These are phyloP conservation scores for Drosophila oshimai DNA, from an alignment of 1,140 invertebrate genomes.

Conservation along the genomic window DNA sequence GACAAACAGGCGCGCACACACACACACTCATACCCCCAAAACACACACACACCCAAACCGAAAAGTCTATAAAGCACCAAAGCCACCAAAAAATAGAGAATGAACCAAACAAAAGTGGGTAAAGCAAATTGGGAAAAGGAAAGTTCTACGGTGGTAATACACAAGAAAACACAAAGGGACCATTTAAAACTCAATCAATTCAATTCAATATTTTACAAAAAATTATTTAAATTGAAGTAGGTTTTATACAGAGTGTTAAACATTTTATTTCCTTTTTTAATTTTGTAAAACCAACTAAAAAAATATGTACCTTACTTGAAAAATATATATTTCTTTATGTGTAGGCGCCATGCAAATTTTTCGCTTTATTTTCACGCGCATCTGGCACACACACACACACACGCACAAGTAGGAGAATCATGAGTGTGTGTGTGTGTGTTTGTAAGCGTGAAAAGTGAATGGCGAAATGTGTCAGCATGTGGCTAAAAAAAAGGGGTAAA, in stretches of 20 bases:
- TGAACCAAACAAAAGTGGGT: conserved; percentile 24
- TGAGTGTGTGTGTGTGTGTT: conserved; percentile 37
- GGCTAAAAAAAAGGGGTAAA: conserved; percentile 3
- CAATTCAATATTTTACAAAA: no score
- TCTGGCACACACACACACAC: conserved; percentile 53
- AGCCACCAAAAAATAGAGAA: conserved; percentile 18
- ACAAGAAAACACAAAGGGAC: background rate
- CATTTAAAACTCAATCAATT: no score
- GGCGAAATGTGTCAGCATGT: conserved; percentile 65
- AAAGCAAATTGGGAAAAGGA: conserved; percentile 5
- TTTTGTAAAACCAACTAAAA: no score
- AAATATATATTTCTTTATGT: background rate
- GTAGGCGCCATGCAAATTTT: conserved; percentile 53
- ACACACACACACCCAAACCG: conserved; percentile 24
- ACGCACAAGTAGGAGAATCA: conserved; percentile 4
- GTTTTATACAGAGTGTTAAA: no score
- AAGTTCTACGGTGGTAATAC: background rate
- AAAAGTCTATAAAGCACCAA: conserved; percentile 71
- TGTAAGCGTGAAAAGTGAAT: conserved; percentile 71
- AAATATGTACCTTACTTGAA: no score
- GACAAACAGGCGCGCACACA: conserved; percentile 39
- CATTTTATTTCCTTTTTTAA: no score
- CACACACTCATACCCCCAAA: background rate
- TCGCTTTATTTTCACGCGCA: conserved; percentile 72
- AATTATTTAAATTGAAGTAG: no score